phyloP scores from a whole-genome alignment of 2,888 invertebrate genomes.

The Drosophila pseudotalamancana region DNA sequence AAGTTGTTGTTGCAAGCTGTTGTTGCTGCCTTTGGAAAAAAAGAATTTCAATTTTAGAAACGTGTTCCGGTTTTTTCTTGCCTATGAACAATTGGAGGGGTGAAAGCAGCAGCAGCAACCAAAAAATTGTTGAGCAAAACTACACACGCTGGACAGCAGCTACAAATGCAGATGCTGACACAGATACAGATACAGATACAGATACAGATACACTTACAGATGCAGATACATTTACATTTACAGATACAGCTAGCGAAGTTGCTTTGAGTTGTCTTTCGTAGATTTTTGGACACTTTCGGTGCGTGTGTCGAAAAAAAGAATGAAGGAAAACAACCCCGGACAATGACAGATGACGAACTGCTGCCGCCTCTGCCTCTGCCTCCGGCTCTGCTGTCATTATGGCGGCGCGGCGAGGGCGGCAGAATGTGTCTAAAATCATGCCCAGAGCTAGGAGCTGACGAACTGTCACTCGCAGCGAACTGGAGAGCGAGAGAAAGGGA shows the following conservation, averaged over 20 bases:
- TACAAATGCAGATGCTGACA: conserved; percentile 11
- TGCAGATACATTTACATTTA: conserved; percentile 17
- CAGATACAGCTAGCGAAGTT: conserved; percentile 58
- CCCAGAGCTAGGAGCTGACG: conserved; percentile 58
- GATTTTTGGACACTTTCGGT: conserved; percentile 69
- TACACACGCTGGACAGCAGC: conserved; percentile 28
- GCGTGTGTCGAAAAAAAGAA: conserved; percentile 32
- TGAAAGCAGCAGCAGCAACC: conserved; percentile 33
- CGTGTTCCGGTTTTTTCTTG: conserved; percentile 60
- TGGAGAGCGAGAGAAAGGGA: conserved; percentile 1
- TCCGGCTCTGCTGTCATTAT: conserved; percentile 60
- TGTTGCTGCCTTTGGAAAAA: conserved; percentile 40
- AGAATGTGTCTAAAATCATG: conserved; percentile 70
- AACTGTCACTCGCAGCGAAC: conserved; percentile 69
- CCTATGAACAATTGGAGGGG: conserved; percentile 44
- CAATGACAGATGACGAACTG: conserved; percentile 73
- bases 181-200: conserved; percentile 17
- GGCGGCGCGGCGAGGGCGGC: conserved; percentile 44
- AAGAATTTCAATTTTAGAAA: conserved; percentile 76
- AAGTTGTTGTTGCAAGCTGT: neutral
- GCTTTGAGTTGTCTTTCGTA: conserved; percentile 74
- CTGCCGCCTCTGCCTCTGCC: conserved; percentile 40
- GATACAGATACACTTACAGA: conserved; percentile 28
- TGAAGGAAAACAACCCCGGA: conserved; percentile 60
- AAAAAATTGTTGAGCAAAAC: conserved; percentile 14